A percentile compares a stretch with the other conserved stretches of the same genome.
These are phyloP conservation scores for Hydroisotoma schaefferi DNA, from an alignment of 2,888 invertebrate genomes.

Conservation along the genomic window DNA sequence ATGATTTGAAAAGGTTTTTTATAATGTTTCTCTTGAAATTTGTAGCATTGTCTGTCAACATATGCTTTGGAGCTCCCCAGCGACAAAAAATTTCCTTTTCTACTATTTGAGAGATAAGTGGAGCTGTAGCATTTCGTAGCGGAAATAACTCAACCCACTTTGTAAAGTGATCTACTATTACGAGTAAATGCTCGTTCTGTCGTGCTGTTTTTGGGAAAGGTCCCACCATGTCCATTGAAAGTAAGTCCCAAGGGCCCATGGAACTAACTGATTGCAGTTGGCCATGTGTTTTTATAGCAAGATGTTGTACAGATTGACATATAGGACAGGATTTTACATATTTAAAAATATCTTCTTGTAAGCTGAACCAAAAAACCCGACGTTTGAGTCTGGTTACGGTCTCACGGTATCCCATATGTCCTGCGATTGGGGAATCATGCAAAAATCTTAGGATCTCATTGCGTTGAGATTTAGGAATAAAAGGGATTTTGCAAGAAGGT, in stretches of 20 bases:
- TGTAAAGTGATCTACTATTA: conserved; percentile 33
- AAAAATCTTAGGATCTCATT: conserved; percentile 14
- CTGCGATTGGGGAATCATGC: conserved; percentile 16
- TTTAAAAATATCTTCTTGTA: conserved; percentile 16
- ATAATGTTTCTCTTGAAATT: conserved; percentile 20
- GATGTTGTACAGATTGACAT: conserved; percentile 19
- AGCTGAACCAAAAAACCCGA: conserved; percentile 27
- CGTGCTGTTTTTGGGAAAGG: conserved; percentile 9
- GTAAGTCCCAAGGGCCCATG: conserved; percentile 20
- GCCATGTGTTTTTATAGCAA: conserved; percentile 12
- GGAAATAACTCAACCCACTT: conserved; percentile 37
- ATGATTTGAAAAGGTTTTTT: conserved; percentile 8
- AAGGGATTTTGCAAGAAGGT: conserved; percentile 1
- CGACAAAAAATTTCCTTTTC: conserved; percentile 35
- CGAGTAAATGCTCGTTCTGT: conserved; percentile 25
- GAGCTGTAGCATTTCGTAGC: conserved; percentile 25
- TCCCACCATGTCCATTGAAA: conserved; percentile 26
- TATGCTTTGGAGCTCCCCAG: conserved; percentile 29
- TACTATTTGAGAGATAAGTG: conserved; percentile 12
- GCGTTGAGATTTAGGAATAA: conserved; percentile 21
- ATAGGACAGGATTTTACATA: conserved; percentile 24
- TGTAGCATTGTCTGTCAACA: conserved; percentile 25
- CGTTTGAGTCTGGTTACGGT: conserved; percentile 13
- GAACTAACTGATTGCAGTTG: conserved; percentile 11
- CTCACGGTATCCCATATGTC: conserved; percentile 29